A percentile compares a stretch with the other conserved stretches of the same genome.
phyloP scores from a whole-genome alignment of 2,113 vertebrate genomes.

The Mystacornis crossleyi region DNA sequence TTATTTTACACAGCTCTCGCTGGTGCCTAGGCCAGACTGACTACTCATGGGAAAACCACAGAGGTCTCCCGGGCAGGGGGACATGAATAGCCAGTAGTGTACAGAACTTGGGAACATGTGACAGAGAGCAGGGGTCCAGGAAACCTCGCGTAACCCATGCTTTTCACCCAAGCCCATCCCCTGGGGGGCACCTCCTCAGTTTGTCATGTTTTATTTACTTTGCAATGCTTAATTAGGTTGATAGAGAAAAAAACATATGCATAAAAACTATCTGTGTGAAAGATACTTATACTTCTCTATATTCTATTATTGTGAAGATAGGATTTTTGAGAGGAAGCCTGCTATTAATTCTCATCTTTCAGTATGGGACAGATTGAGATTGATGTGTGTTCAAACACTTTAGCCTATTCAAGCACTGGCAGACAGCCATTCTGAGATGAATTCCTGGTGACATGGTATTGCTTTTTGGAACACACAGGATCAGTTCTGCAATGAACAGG shows the following conservation, averaged over 20 bases:
- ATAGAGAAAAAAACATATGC: background rate
- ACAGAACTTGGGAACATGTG: too few relatives aligned
- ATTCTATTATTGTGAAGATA: background rate
- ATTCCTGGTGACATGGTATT: background rate
- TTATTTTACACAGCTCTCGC: too few relatives aligned
- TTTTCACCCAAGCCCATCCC: too few relatives aligned
- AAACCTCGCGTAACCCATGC: too few relatives aligned
- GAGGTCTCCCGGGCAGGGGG: too few relatives aligned
- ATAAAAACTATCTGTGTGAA: background rate
- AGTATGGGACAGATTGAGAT: background rate
- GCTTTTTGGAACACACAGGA: background rate
- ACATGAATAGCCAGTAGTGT: too few relatives aligned
- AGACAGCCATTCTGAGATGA: background rate
- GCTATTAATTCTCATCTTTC: background rate
- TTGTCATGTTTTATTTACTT: background rate
- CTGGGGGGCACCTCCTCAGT: too few relatives aligned
- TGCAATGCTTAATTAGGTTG: background rate
- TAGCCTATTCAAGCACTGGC: background rate
- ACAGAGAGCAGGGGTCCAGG: too few relatives aligned
- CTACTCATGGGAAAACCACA: too few relatives aligned
- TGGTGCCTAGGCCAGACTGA: too few relatives aligned
- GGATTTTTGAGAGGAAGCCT: background rate
- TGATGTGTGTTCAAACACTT: background rate
- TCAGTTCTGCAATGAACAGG: background rate
- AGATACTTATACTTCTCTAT: background rate